A percentile compares a stretch with the other conserved stretches of the same genome.
These are phyloP conservation scores for Halictus quadricinctus DNA, from an alignment of 2,888 invertebrate genomes.

Conservation along the genomic window DNA sequence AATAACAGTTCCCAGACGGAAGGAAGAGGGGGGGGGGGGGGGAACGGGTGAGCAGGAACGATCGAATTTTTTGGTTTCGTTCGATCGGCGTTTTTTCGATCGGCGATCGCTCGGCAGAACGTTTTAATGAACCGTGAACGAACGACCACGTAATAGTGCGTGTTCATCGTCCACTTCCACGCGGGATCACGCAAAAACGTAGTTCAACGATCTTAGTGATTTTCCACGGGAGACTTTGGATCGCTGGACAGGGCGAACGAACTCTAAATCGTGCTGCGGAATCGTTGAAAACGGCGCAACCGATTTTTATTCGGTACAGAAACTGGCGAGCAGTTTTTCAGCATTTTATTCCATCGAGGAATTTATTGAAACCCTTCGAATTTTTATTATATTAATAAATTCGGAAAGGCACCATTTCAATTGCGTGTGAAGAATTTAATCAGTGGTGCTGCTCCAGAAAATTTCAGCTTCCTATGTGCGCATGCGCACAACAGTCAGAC, in stretches of 20 bases:
- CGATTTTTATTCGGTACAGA: background rate
- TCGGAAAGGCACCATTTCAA: background rate
- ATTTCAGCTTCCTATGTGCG: no score
- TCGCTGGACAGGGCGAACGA: background rate
- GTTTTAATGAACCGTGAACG: background rate
- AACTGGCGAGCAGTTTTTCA: background rate
- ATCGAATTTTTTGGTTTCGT: background rate
- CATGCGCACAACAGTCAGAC: no score
- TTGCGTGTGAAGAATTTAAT: no score
- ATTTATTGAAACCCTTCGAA: background rate
- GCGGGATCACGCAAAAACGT: background rate
- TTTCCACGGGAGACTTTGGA: background rate
- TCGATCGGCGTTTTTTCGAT: background rate
- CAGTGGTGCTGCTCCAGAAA: no score
- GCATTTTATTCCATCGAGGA: background rate
- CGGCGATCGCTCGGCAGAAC: background rate
- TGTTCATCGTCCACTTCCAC: background rate
- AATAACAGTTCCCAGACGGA: background rate
- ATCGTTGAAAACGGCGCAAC: background rate
- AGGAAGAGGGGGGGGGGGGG: background rate
- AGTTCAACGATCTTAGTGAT: background rate
- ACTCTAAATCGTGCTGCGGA: background rate
- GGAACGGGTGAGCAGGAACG: background rate
- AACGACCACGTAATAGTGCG: constrained; percentile 3
- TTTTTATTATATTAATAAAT: no score